Evolutionary conservation across 2,888 invertebrate species (phyloP).

Genomic region (Cryptocheilus praepositus): DNA sequence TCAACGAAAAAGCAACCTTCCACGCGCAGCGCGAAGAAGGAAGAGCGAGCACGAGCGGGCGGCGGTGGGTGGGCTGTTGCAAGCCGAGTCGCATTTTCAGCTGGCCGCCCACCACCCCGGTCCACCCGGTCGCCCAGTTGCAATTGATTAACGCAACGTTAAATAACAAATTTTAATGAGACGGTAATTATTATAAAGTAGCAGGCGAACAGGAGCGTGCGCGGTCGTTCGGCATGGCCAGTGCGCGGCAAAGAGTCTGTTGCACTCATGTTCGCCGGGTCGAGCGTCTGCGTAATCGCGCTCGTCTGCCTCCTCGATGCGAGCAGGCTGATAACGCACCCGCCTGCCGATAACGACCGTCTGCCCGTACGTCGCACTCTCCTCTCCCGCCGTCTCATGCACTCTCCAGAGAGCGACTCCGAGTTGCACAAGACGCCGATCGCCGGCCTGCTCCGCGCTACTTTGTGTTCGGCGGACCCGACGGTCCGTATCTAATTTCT

Average conservation of each 20-base stretch:
- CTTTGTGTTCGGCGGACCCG: too few relatives aligned
- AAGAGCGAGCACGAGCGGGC: neutral
- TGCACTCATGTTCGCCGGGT: conserved; percentile 69
- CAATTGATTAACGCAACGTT: conserved; percentile 72
- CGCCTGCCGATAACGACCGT: conserved; percentile 47
- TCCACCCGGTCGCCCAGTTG: conserved; percentile 43
- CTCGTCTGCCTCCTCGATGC: conserved; percentile 50
- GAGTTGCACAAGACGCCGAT: too few relatives aligned
- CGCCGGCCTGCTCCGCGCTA: too few relatives aligned
- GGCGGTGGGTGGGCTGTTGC: conserved; percentile 7
- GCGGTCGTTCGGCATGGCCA: conserved; percentile 51
- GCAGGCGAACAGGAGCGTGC: conserved; percentile 67
- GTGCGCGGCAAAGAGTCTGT: conserved; percentile 49
- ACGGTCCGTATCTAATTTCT: too few relatives aligned
- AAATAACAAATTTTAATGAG: conserved; percentile 75
- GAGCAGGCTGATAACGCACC: conserved; percentile 45
- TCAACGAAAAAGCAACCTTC: too few relatives aligned
- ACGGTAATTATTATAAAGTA: conserved; percentile 74
- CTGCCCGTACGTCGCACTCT: conserved; percentile 15
- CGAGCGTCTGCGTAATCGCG: conserved; percentile 68
- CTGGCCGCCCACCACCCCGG: conserved; percentile 13
- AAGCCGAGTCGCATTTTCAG: conserved; percentile 33
- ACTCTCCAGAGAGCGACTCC: too few relatives aligned
- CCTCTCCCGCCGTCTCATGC: too few relatives aligned
- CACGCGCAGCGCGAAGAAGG: too few relatives aligned